These are phyloP conservation scores for Tachyglossus aculeatus DNA, from an alignment of 2,797 vertebrate genomes.

Conservation along the genomic window DNA sequence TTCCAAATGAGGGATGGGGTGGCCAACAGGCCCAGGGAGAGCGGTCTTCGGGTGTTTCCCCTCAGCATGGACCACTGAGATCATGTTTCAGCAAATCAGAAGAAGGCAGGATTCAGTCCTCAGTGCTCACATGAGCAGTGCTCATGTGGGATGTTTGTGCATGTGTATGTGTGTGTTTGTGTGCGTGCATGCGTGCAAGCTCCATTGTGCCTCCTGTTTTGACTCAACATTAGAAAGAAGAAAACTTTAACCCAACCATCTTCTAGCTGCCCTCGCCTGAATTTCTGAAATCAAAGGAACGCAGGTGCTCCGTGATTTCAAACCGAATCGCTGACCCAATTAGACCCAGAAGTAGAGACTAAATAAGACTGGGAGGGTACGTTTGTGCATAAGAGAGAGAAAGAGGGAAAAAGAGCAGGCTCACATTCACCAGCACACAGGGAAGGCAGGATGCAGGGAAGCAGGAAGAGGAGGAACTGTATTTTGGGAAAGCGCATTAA, in stretches of 20 bases:
- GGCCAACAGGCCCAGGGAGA: not conserved
- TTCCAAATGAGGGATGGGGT: slow-evolving; percentile 10
- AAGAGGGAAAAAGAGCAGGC: too few relatives aligned
- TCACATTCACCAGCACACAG: too few relatives aligned
- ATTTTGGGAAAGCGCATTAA: slow-evolving; percentile 39
- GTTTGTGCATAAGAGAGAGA: too few relatives aligned
- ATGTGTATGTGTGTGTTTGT: too few relatives aligned
- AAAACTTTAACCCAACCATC: not conserved
- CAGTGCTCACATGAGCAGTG: slow-evolving; percentile 27
- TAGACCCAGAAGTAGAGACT: slow-evolving; percentile 8
- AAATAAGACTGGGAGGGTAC: not conserved
- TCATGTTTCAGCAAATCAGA: slow-evolving; percentile 1
- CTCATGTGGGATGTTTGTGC: slow-evolving; percentile 15
- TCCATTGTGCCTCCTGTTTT: too few relatives aligned
- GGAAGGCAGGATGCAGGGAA: not conserved
- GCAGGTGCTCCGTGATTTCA: slow-evolving; percentile 28
- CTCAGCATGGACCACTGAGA: slow-evolving; percentile 19
- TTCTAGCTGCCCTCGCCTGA: not conserved
- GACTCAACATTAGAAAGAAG: not conserved
- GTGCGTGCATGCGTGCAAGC: too few relatives aligned
- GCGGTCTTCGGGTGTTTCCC: not conserved
- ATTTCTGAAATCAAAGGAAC: not conserved
- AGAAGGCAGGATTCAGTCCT: slow-evolving; percentile 19
- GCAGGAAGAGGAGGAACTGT: not conserved
- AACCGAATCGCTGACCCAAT: slow-evolving; percentile 25